A percentile compares a stretch with the other conserved stretches of the same genome.
phyloP scores from a whole-genome alignment of 2,888 invertebrate species.

The Sinhomidia bicolor region DNA sequence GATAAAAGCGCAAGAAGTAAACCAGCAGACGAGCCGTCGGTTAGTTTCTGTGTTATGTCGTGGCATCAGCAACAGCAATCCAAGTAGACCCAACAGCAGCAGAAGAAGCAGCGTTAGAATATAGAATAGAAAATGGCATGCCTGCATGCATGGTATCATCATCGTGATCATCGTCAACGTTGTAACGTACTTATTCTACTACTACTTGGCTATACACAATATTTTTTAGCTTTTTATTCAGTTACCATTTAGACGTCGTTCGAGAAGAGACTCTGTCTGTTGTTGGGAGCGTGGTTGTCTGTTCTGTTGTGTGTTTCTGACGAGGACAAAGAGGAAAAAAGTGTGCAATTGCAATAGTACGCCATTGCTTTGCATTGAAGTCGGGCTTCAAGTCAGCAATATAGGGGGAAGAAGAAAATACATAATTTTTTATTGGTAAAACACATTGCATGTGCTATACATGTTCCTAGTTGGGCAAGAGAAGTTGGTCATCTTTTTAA shows the following conservation, averaged over 20 bases:
- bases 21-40: conserved; percentile 36
- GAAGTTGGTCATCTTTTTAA: conserved; percentile 1
- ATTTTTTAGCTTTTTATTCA: conserved; percentile 51
- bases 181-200: conserved; percentile 2
- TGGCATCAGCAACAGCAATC: neutral
- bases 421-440: too few relatives aligned
- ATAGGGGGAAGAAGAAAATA: neutral
- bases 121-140: conserved; percentile 5
- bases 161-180: conserved; percentile 9
- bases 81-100: too few relatives aligned
- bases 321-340: neutral
- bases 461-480: neutral
- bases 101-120: neutral
- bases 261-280: conserved; percentile 43
- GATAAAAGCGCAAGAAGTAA: conserved; percentile 22
- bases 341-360: neutral
- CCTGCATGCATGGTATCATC: conserved; percentile 19
- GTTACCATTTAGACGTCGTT: conserved; percentile 59
- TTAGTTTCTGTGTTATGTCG: neutral
- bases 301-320: conserved; percentile 18
- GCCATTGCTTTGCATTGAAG: too few relatives aligned
- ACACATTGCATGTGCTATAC: neutral
- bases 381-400: too few relatives aligned
- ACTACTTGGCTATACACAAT: conserved; percentile 39
- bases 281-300: conserved; percentile 28